Evolutionary conservation across 2,888 invertebrate species (phyloP), one percentile per base, ranked within the genome.

Genomic region (Drosophila fungiperda): DNA sequence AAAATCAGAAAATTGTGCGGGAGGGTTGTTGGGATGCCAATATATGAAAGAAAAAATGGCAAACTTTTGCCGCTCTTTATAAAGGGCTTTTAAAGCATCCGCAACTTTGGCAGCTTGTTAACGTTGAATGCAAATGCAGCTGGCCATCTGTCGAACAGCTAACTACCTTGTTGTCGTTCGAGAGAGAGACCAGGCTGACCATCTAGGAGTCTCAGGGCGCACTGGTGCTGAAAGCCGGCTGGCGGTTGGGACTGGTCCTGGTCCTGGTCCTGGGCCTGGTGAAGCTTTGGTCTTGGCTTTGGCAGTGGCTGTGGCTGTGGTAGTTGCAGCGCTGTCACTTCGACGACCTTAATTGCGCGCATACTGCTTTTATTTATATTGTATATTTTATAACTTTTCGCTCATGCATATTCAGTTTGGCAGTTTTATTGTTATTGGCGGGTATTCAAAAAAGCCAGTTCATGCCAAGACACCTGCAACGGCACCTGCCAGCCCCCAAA

Each of bases 351-450:
- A 84, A 89, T 86, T 84, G 83, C 85, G 87, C 78, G 76, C 89
- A 85, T 78, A 82, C 87, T 89, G 87, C 75, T 82, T 89, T 87
- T 87, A 85, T 87, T 82, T 87, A 89, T 87, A 77, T 82, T 87
- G 84, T 83, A 87, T 83, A 87, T 85, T 82, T 86, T 87, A 85
- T 80, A 83, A 85, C 76, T 84, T 89, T 88, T 57, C 68, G 57
- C 78, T 90, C 90, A 87, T 87, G 81, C 87, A 87, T 83, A 85
- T 85, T 87, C 88, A 87, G 85, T 73, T 73, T 78, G 83, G 72
- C 82, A 83, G 79, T 78, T 86, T 86, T 84, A 85, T 86, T 89
- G 76, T 83, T 87, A 89, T 90, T 89, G 90, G 78, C 89, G 78
- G 82, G 75, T 64, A 73, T 80, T 82, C 69, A 83, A 80, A 82